These are phyloP conservation scores for Colinus virginianus DNA, from an alignment of 2,113 vertebrate genomes.

Conservation along the genomic window DNA sequence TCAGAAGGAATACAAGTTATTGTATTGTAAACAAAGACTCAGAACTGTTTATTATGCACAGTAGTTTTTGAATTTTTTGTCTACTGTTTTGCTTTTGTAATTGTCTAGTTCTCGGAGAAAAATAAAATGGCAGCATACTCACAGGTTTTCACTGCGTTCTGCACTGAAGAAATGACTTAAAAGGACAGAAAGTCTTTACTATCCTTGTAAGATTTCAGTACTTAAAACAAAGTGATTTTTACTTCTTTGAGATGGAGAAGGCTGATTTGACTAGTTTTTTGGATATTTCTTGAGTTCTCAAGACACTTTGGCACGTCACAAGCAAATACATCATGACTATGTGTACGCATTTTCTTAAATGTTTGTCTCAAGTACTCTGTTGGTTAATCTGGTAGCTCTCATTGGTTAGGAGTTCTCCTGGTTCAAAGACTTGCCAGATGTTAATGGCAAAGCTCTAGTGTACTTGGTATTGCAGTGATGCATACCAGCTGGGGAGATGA, in stretches of 20 bases:
- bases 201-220: background rate
- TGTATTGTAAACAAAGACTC: background rate
- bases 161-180: background rate
- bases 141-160: background rate
- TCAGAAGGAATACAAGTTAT: background rate
- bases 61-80: background rate
- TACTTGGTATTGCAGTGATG: constrained; percentile 3
- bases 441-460: background rate
- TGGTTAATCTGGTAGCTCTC: constrained; percentile 20
- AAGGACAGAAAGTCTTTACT: background rate
- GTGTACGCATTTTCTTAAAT: constrained; percentile 8
- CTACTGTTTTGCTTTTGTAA: background rate
- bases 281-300: constrained; percentile 23
- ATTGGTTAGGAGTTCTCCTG: constrained; percentile 14
- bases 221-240: background rate
- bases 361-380: constrained; percentile 10
- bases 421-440: constrained; percentile 5
- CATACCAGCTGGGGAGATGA: background rate
- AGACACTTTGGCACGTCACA: background rate
- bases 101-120: background rate
- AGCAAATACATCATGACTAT: background rate
- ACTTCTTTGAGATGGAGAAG: background rate
- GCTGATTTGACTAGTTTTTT: background rate
- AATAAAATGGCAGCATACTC: background rate
- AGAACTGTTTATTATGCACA: background rate